phyloP scores from a whole-genome alignment of 2,797 vertebrate species.

The Danio kyathit region DNA sequence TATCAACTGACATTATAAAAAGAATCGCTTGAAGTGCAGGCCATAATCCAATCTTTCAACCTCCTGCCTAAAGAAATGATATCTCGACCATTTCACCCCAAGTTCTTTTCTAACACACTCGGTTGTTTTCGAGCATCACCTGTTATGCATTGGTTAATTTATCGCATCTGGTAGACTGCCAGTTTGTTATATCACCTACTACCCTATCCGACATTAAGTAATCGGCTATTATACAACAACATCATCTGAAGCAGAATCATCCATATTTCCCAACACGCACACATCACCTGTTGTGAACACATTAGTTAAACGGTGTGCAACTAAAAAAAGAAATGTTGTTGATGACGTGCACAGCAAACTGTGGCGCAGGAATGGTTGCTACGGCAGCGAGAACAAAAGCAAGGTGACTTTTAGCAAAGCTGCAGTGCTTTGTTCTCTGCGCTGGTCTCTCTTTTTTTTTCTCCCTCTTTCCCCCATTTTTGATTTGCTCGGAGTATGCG shows the following conservation, averaged over 20 bases:
- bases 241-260: neutral
- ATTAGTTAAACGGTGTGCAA: neutral
- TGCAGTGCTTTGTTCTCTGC: slow-evolving; percentile 57
- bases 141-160: slow-evolving; percentile 1
- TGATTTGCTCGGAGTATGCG: slow-evolving; percentile 59
- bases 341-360: slow-evolving; percentile 7
- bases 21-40: neutral
- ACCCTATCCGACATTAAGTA: slow-evolving; percentile 6
- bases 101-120: neutral
- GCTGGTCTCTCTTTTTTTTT: slow-evolving; percentile 18
- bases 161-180: neutral
- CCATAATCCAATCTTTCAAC: slow-evolving; percentile 5
- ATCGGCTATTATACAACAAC: neutral
- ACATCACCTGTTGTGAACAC: neutral
- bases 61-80: neutral
- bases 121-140: neutral
- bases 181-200: slow-evolving; percentile 21
- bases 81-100: neutral
- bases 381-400: slow-evolving; percentile 54
- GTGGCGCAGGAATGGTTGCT: slow-evolving; percentile 25
- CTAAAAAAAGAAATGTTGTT: neutral
- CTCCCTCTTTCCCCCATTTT: neutral
- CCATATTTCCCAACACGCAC: neutral
- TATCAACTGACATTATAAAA: slow-evolving; percentile 28
- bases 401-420: slow-evolving; percentile 73